Conservation (phyloP, 30 jellyfish, hydroid and myxozoan species). For the Aurelia sp. region DNA sequence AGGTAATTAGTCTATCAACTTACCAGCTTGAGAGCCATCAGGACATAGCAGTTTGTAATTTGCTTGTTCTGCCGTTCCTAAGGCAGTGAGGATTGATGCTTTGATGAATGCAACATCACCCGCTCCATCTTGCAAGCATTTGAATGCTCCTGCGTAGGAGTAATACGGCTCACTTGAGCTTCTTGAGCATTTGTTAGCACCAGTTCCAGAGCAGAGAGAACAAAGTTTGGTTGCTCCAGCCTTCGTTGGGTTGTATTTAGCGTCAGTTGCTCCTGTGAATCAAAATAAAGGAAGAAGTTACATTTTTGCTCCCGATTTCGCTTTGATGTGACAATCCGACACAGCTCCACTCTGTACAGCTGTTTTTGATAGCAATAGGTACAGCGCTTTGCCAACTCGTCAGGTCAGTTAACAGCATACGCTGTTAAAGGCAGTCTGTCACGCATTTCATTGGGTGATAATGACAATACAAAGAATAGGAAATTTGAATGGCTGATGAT, state of each 20-base stretch:
- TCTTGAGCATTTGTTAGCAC: constrained; percentile 45
- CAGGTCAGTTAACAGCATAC: no score
- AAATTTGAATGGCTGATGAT: no score
- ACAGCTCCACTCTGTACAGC: background rate
- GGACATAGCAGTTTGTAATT: constrained; percentile 40
- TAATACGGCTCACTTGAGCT: constrained; percentile 52
- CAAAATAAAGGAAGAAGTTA: no score
- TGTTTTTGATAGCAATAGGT: no score
- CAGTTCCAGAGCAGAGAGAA: constrained; percentile 44
- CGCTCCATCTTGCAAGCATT: constrained; percentile 48
- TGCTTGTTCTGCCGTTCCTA: constrained; percentile 10
- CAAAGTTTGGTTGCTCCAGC: constrained; percentile 42
- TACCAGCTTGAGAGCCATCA: constrained; percentile 9
- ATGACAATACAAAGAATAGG: no score
- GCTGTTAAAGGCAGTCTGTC: no score
- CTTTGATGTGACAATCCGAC: constrained; percentile 13
- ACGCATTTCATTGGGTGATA: no score
- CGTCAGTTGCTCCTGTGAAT: constrained; percentile 39
- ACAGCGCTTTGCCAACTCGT: no score
- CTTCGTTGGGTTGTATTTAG: constrained; percentile 43
- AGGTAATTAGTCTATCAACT: background rate
- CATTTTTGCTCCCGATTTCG: no score
- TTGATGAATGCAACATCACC: constrained; percentile 76
- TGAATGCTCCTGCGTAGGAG: constrained; percentile 73
- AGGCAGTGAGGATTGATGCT: constrained; percentile 15